Evolutionary conservation across 2,113 vertebrate genomes (phyloP).

Genomic region (Sprattus sprattus): DNA sequence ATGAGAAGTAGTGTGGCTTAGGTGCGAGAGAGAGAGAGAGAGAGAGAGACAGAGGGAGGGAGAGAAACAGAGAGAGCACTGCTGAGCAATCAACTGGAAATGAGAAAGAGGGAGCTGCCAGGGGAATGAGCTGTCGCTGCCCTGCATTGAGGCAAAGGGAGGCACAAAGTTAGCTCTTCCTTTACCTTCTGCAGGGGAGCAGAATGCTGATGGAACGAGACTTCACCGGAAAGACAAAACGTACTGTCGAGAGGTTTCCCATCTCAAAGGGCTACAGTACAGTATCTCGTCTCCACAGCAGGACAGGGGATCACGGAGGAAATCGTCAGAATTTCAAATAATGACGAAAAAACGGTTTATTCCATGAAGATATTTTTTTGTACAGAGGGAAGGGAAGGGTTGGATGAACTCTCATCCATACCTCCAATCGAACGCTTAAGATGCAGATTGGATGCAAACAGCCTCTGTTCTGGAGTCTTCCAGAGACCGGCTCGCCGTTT

Average conservation of each 20-base stretch:
- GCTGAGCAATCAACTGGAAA: conserved; percentile 6
- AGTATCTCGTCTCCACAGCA: not conserved
- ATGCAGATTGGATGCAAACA: not conserved
- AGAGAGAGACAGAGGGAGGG: not conserved
- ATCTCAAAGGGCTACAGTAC: not conserved
- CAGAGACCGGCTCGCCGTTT: not conserved
- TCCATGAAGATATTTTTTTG: not conserved
- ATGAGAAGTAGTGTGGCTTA: not conserved
- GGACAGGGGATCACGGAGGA: not conserved
- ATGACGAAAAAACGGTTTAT: not conserved
- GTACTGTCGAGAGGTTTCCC: not conserved
- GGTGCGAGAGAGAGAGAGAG: not conserved
- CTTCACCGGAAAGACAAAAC: conserved; percentile 12
- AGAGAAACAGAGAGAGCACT: not conserved
- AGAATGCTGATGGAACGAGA: conserved; percentile 16
- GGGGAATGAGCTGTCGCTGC: conserved; percentile 44
- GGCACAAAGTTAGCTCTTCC: conserved; percentile 51
- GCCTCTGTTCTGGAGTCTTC: not conserved
- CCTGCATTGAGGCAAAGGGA: conserved; percentile 62
- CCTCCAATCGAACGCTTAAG: not conserved
- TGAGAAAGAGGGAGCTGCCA: conserved; percentile 19
- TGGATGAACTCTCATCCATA: not conserved
- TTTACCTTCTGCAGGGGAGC: conserved; percentile 62
- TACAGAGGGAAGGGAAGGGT: conserved; percentile 30
- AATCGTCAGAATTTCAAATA: not conserved